phyloP scores from a whole-genome alignment of 2,113 vertebrate species.

The Hyperopisus bebe region DNA sequence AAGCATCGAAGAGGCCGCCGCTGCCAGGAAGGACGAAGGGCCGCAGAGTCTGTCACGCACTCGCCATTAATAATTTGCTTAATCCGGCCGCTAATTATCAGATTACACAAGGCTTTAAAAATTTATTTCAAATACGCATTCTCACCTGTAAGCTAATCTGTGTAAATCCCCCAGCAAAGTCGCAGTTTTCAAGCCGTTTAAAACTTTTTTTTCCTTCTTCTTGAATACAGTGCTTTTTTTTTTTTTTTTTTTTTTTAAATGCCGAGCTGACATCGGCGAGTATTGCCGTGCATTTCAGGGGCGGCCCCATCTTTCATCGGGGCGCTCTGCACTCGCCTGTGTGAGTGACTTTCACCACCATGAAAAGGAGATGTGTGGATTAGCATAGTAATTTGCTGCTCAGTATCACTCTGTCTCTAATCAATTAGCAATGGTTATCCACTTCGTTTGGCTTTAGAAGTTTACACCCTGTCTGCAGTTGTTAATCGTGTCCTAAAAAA shows the following conservation, averaged over 20 bases:
- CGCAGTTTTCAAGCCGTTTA: background rate
- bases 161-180: background rate
- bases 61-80: slow-evolving; percentile 1
- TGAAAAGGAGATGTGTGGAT: slow-evolving; percentile 35
- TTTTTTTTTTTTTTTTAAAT: background rate
- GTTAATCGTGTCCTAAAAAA: slow-evolving; percentile 2
- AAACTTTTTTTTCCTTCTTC: background rate
- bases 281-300: background rate
- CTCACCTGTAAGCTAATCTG: slow-evolving; percentile 11
- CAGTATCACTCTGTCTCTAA: slow-evolving; percentile 27
- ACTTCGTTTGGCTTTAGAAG: slow-evolving; percentile 16
- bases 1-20: background rate
- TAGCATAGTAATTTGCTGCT: slow-evolving; percentile 33
- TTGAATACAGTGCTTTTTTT: background rate
- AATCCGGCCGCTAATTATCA: slow-evolving; percentile 18
- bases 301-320: background rate
- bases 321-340: background rate
- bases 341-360: background rate
- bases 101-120: slow-evolving; percentile 10
- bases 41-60: background rate
- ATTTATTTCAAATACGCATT: background rate
- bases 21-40: background rate
- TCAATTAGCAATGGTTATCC: slow-evolving; percentile 31
- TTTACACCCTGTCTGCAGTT: slow-evolving; percentile 11
- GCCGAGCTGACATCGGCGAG: background rate